These are phyloP conservation scores for Pocillopora verrucosa DNA, from an alignment of 64 coral and sea anemone species.

Conservation along the genomic window DNA sequence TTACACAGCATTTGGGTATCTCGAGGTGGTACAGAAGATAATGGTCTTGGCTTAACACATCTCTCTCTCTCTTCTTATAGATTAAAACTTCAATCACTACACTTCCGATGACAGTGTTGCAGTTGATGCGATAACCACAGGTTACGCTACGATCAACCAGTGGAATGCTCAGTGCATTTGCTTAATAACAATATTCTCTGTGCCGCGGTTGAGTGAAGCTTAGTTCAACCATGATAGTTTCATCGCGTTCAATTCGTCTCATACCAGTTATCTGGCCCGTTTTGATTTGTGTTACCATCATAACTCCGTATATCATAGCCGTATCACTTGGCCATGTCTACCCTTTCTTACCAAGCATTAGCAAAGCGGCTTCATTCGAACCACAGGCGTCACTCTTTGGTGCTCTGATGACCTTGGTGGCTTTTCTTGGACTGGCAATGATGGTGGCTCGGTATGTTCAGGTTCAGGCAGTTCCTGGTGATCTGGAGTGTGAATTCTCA, in stretches of 20 bases:
- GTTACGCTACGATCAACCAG: no score
- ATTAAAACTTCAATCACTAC: no score
- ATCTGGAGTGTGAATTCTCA: not conserved
- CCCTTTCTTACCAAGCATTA: constrained; percentile 4
- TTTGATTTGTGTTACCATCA: not conserved
- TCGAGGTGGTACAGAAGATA: no score
- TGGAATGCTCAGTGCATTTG: no score
- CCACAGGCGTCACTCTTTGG: constrained; percentile 6
- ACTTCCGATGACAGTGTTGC: no score
- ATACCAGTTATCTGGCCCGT: not conserved
- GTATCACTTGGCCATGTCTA: not conserved
- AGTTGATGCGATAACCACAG: no score
- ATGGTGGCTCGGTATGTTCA: not conserved
- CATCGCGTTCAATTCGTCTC: not conserved
- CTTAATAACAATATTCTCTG: no score
- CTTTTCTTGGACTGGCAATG: not conserved
- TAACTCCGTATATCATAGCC: constrained; percentile 7
- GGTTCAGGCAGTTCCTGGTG: not conserved
- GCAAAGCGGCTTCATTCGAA: not conserved
- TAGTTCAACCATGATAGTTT: not conserved
- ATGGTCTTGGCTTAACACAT: no score
- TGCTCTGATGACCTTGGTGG: constrained; percentile 1
- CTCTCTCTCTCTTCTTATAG: no score
- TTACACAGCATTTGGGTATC: no score
- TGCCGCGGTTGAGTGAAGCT: no score